phyloP scores from a whole-genome alignment of 2,113 vertebrate species.

The Microcebus tavaratra region DNA sequence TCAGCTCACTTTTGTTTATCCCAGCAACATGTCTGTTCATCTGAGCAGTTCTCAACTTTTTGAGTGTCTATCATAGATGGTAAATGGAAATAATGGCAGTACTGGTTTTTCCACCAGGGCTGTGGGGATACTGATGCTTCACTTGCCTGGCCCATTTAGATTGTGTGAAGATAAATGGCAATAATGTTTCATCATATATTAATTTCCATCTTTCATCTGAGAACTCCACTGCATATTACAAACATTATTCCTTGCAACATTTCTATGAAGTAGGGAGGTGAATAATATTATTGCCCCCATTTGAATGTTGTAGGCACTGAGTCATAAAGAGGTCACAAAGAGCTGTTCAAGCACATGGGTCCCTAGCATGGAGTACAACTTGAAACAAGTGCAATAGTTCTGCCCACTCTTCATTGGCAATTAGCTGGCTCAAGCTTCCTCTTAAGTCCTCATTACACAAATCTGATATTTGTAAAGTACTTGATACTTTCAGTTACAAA shows the following conservation, averaged over 20 bases:
- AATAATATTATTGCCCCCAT: slow-evolving; percentile 5
- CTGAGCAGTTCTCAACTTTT: background rate
- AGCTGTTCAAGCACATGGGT: background rate
- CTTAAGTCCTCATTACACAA: background rate
- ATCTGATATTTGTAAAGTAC: background rate
- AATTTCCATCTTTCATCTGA: slow-evolving; percentile 68
- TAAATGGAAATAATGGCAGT: background rate
- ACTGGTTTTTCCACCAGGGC: background rate
- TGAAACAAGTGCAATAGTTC: background rate
- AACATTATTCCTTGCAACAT: slow-evolving; percentile 55
- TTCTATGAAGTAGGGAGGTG: slow-evolving; percentile 37
- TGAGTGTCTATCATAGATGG: background rate
- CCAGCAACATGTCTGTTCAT: background rate
- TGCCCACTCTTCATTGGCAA: background rate
- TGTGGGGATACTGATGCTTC: background rate
- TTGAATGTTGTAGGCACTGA: slow-evolving; percentile 54
- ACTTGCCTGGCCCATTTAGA: slow-evolving; percentile 26
- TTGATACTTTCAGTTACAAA: background rate
- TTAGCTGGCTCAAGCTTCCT: background rate
- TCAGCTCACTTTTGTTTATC: background rate
- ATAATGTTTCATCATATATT: slow-evolving; percentile 47
- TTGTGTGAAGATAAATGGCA: background rate
- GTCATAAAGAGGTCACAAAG: slow-evolving; percentile 55
- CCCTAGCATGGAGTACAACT: background rate
- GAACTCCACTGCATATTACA: slow-evolving; percentile 16